These are phyloP conservation scores for Coregonus ussuriensis DNA, from an alignment of 2,797 vertebrate species.

Conservation along the genomic window DNA sequence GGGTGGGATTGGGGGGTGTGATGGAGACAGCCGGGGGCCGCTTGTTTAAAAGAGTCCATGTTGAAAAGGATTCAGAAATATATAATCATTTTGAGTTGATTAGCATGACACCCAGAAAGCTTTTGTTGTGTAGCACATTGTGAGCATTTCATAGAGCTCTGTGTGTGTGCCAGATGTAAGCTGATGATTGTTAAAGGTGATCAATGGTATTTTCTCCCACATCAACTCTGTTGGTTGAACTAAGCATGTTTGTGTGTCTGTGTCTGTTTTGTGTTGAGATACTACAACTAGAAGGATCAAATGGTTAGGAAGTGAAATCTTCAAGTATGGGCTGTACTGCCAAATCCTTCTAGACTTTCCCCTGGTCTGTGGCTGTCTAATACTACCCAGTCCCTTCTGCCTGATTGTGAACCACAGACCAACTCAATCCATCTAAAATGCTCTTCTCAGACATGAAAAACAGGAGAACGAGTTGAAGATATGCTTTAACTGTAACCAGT, in stretches of 20 bases:
- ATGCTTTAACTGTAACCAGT: background rate
- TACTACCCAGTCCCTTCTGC: background rate
- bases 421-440: background rate
- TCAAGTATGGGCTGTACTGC: background rate
- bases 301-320: background rate
- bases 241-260: constrained; percentile 13
- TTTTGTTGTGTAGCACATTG: constrained; percentile 52
- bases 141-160: constrained; percentile 50
- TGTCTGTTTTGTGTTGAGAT: constrained; percentile 19
- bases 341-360: background rate
- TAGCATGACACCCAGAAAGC: constrained; percentile 64
- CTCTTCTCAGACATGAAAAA: background rate
- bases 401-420: background rate
- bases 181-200: constrained; percentile 49
- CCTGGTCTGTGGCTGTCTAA: background rate
- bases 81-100: constrained; percentile 64
- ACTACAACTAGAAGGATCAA: background rate
- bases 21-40: constrained; percentile 60
- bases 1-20: no score
- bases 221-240: background rate
- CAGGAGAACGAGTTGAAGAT: background rate
- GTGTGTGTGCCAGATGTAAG: constrained; percentile 58
- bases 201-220: constrained; percentile 31
- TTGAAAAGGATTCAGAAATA: constrained; percentile 74
- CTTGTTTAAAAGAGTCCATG: constrained; percentile 62